phyloP scores from a whole-genome alignment of 2,888 invertebrate species.

The Apamea epomidion region DNA sequence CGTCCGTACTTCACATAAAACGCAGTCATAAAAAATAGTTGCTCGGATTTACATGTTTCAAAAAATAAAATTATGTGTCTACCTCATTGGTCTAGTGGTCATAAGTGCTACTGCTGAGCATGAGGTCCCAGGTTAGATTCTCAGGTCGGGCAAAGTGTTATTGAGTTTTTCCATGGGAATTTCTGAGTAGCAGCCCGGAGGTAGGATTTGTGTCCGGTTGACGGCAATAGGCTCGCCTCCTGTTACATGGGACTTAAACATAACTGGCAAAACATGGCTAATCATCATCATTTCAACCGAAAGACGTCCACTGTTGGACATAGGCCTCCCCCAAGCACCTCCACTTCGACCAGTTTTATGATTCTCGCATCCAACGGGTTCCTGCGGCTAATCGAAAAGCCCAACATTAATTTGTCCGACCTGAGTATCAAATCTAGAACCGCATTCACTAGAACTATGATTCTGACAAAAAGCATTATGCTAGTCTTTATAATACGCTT shows the following conservation, averaged over 20 bases:
- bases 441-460: no score
- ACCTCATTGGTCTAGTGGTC: neutral
- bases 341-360: no score
- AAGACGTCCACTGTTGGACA: no score
- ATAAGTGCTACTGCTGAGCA: no score
- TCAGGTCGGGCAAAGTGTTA: neutral
- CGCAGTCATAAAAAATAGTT: neutral
- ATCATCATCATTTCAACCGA: no score
- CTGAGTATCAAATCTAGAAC: neutral
- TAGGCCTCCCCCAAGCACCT: no score
- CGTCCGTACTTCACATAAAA: no score
- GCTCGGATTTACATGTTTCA: neutral
- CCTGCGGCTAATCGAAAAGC: neutral
- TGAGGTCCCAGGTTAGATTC: neutral
- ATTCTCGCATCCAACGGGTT: no score
- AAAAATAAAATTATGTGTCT: neutral
- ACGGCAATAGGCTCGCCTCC: neutral
- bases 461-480: neutral
- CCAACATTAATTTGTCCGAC: neutral
- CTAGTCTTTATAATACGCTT: neutral
- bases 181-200: neutral
- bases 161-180: neutral
- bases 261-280: neutral
- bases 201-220: neutral
- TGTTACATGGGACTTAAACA: neutral